Conservation (phyloP, 2,797 vertebrate species). For the Tragopan temminckii region DNA sequence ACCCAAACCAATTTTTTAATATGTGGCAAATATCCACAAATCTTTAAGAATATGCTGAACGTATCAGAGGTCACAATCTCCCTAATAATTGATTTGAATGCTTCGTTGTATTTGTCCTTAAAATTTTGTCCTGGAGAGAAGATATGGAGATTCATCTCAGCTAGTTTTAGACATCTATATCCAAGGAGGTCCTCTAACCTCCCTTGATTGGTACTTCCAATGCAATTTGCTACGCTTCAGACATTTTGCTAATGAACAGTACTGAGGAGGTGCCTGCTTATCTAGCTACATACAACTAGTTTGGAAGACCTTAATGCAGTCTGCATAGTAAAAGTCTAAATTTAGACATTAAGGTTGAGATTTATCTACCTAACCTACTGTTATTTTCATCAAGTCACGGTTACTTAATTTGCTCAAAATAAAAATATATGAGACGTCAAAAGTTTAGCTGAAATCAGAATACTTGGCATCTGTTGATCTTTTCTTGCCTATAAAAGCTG, state of each 20-base stretch:
- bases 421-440: not conserved
- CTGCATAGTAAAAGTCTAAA: not conserved
- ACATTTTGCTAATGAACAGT: not conserved
- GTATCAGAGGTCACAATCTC: not conserved
- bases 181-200: not conserved
- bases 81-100: not conserved
- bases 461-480: not conserved
- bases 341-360: not conserved
- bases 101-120: not conserved
- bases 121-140: not conserved
- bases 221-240: not conserved
- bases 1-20: accelerated
- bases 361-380: not conserved
- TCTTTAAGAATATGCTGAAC: not conserved
- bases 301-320: not conserved
- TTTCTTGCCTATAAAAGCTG: not conserved
- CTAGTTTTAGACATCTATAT: not conserved
- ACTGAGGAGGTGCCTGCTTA: not conserved
- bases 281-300: not conserved
- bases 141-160: not conserved
- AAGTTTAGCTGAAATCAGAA: not conserved
- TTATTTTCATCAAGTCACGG: not conserved
- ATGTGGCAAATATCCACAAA: not conserved
- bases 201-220: not conserved
- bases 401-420: not conserved